A percentile compares a stretch with the other conserved stretches of the same genome.
These are phyloP conservation scores for Ailurus styani DNA, from an alignment of 2,113 vertebrate genomes.

Conservation along the genomic window DNA sequence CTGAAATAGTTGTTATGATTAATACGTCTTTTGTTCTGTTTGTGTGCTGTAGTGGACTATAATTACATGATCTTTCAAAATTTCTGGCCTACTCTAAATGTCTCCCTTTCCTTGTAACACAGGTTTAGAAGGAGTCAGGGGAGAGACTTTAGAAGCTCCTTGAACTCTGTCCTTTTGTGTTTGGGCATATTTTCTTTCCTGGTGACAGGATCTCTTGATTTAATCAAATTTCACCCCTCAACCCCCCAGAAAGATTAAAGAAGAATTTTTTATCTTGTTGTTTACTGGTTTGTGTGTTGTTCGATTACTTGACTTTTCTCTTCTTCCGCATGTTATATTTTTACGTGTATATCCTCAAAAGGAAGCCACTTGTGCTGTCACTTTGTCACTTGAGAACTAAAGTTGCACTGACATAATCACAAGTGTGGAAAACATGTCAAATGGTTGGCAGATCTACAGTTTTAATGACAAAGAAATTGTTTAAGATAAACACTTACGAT, in stretches of 20 bases:
- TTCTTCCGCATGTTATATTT: neutral
- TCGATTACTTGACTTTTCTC: neutral
- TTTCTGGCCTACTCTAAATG: neutral
- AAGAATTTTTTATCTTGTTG: neutral
- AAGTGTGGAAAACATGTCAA: neutral
- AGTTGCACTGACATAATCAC: neutral
- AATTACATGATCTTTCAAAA: slow-evolving; percentile 28
- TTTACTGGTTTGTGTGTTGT: neutral
- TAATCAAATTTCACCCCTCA: neutral
- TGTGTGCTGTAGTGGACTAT: slow-evolving; percentile 2
- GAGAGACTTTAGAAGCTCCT: neutral
- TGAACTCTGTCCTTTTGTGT: neutral
- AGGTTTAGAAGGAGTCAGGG: neutral
- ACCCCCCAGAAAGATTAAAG: neutral
- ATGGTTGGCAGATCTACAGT: neutral
- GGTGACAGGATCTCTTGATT: neutral
- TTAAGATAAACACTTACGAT: neutral
- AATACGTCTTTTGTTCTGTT: slow-evolving; percentile 47
- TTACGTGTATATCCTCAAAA: neutral
- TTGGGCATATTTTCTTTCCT: neutral
- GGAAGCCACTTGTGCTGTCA: neutral
- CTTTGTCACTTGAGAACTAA: neutral
- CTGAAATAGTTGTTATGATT: slow-evolving; percentile 55
- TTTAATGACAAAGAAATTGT: neutral
- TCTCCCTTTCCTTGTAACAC: neutral